phyloP scores from a whole-genome alignment of 2,797 vertebrate genomes.

The Bradypus variegatus region DNA sequence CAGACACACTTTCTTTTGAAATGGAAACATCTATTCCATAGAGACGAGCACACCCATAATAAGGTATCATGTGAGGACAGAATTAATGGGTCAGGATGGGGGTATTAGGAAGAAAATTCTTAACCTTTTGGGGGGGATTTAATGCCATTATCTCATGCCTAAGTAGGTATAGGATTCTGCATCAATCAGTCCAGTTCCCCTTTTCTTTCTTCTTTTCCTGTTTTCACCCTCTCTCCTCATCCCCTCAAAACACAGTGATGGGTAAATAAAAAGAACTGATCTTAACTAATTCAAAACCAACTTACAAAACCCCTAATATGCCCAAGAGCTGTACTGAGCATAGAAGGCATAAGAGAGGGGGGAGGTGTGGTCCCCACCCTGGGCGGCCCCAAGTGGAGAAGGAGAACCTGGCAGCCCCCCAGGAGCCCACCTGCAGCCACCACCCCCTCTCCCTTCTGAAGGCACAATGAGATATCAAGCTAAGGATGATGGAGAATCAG shows the following conservation, averaged over 20 bases:
- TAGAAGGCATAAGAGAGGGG: background rate
- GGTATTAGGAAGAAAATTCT: background rate
- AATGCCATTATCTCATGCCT: background rate
- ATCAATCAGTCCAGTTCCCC: rapidly evolving
- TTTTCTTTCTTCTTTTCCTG: background rate
- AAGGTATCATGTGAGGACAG: background rate
- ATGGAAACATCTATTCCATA: background rate
- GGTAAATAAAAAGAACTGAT: no score
- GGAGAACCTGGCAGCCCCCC: background rate
- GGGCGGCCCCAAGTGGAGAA: background rate
- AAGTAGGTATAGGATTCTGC: rapidly evolving
- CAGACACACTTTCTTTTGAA: background rate
- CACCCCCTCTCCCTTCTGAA: rapidly evolving
- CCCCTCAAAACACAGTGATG: background rate
- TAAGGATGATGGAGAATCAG: background rate
- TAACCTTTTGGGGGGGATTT: rapidly evolving
- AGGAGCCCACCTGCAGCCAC: no score
- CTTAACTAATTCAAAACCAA: background rate
- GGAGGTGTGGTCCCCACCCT: no score
- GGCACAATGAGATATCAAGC: rapidly evolving
- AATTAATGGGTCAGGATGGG: no score
- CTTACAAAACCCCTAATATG: rapidly evolving
- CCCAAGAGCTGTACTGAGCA: no score
- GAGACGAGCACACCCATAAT: no score
- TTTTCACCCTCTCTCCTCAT: background rate